Evolutionary conservation across 2,113 vertebrate genomes (phyloP).

Genomic region (Acrocephalus arundinaceus): DNA sequence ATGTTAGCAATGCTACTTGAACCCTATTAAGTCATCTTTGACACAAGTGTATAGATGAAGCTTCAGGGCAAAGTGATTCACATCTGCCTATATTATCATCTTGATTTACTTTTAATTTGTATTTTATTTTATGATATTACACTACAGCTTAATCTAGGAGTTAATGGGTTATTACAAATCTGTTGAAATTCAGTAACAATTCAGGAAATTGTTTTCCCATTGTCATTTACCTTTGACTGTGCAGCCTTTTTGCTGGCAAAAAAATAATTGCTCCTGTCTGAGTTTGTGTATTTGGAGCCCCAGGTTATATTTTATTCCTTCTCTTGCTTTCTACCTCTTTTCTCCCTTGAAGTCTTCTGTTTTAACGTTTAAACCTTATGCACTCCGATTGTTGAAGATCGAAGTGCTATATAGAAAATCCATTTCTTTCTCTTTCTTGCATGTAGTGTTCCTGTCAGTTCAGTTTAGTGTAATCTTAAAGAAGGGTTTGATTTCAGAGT

Average conservation of each 20-base stretch:
- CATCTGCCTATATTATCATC: neutral
- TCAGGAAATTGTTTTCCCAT: neutral
- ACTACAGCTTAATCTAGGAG: neutral
- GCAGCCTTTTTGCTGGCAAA: neutral
- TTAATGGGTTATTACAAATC: constrained; percentile 16
- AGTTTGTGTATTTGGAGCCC: neutral
- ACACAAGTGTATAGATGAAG: neutral
- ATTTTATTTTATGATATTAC: constrained; percentile 20
- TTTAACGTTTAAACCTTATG: constrained; percentile 17
- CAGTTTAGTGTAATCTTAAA: constrained; percentile 60
- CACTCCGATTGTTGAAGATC: constrained; percentile 8
- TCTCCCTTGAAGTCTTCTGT: neutral
- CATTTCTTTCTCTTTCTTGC: constrained; percentile 40
- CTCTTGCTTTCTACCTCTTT: neutral
- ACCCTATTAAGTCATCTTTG: neutral
- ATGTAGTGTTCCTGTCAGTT: constrained; percentile 53
- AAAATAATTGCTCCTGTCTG: neutral
- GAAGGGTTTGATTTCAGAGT: constrained; percentile 66
- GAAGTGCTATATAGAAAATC: constrained; percentile 43
- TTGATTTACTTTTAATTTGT: constrained; percentile 26
- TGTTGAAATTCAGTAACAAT: neutral
- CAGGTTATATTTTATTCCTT: neutral
- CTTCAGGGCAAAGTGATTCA: neutral
- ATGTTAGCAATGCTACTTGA: constrained; percentile 19
- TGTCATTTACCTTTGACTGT: neutral